phyloP scores from a whole-genome alignment of 1,140 invertebrate genomes.

The Gryon sp. region DNA sequence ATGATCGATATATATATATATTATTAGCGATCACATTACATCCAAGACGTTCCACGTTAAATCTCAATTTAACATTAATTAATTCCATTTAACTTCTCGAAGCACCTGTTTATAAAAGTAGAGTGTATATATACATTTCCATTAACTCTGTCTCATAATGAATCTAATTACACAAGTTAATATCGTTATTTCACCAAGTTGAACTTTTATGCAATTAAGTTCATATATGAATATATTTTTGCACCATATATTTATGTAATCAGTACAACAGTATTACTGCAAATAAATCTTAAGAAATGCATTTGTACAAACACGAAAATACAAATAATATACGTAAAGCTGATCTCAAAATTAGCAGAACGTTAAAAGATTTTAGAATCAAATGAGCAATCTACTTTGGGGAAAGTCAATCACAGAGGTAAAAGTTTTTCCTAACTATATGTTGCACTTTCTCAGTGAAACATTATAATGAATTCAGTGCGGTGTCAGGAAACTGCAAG shows the following conservation, averaged over 20 bases:
- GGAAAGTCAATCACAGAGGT: conserved; percentile 16
- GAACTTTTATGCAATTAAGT: too few species aligned
- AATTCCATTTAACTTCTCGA: not conserved
- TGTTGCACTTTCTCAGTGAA: conserved; percentile 14
- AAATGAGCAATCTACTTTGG: conserved; percentile 12
- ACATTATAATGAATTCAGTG: conserved; percentile 19
- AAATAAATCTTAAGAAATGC: too few species aligned
- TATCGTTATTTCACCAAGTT: not conserved
- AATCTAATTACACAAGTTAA: not conserved
- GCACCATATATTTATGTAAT: too few species aligned
- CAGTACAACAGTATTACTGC: too few species aligned
- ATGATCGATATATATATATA: too few species aligned
- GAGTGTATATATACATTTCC: too few species aligned
- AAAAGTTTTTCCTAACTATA: conserved; percentile 8
- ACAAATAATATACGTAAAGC: too few species aligned
- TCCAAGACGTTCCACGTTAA: not conserved
- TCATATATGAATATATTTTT: too few species aligned
- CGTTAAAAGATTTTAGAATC: conserved; percentile 5
- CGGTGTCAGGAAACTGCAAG: conserved; percentile 17
- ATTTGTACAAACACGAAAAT: too few species aligned
- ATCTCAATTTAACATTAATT: conserved; percentile 5
- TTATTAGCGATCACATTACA: not conserved
- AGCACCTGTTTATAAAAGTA: too few species aligned
- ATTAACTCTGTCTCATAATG: too few species aligned
- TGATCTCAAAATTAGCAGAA: too few species aligned